Evolutionary conservation across 1,140 invertebrate genomes (phyloP).

Genomic region (Drosophila lacertosa): DNA sequence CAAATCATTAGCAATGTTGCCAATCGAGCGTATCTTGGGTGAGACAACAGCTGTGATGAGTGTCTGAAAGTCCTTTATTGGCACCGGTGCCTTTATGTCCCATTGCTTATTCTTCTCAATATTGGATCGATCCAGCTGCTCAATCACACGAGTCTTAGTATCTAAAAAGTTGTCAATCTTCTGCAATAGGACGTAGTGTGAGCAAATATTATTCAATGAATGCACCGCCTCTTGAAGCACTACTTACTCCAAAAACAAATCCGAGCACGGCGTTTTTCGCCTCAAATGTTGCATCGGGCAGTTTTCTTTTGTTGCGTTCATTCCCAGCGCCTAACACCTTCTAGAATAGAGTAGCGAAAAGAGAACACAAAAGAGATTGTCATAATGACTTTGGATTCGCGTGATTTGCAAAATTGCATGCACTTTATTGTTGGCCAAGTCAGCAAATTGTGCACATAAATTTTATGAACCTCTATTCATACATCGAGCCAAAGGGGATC

Average conservation of each 20-base stretch:
- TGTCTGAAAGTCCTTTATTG: conserved; percentile 84
- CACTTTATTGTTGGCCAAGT: conserved; percentile 2
- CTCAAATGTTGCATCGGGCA: conserved; percentile 88
- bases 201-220: conserved; percentile 12
- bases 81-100: conserved; percentile 87
- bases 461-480: too few species aligned
- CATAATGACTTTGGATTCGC: conserved; percentile 12
- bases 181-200: conserved; percentile 80
- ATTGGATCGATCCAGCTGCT: conserved; percentile 88
- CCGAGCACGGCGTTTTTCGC: conserved; percentile 90
- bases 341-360: conserved; percentile 55
- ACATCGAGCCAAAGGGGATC: conserved; percentile 4
- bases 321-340: conserved; percentile 69
- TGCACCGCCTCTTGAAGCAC: neutral
- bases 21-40: conserved; percentile 87
- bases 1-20: conserved; percentile 85
- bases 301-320: conserved; percentile 89
- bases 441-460: conserved; percentile 33
- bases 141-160: conserved; percentile 88
- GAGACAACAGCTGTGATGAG: conserved; percentile 85
- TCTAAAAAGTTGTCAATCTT: conserved; percentile 91
- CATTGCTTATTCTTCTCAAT: conserved; percentile 89
- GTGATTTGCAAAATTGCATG: conserved; percentile 1
- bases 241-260: conserved; percentile 92
- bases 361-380: conserved; percentile 31